Conservation (phyloP, 1,140 invertebrate genomes). For the Meloidogyne floridensis region DNA sequence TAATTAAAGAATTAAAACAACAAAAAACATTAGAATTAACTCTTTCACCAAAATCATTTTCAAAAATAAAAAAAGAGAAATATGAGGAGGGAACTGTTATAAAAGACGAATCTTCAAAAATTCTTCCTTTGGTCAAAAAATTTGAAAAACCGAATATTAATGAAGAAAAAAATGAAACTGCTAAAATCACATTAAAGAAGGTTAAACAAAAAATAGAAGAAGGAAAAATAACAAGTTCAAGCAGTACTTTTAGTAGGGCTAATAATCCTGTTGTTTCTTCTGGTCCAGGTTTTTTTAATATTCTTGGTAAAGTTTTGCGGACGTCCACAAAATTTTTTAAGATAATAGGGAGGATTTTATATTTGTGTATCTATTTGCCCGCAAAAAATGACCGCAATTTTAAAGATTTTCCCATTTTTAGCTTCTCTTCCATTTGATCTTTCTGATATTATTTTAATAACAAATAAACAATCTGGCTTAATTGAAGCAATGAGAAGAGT, state of each 20-base stretch:
- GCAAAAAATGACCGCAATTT: no score
- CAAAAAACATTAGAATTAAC: background rate
- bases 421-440: constrained; percentile 10
- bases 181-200: background rate
- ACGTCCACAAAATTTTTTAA: no score
- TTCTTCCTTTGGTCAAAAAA: background rate
- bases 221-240: background rate
- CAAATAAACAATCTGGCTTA: background rate
- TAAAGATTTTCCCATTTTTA: background rate
- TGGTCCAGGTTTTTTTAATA: background rate
- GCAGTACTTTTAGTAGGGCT: background rate
- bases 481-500: background rate
- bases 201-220: background rate
- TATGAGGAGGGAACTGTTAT: background rate
- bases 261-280: background rate
- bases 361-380: no score
- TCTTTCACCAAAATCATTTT: background rate
- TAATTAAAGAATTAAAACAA: background rate
- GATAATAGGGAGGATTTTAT: no score
- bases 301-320: background rate
- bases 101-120: background rate
- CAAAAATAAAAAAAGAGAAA: background rate
- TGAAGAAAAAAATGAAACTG: background rate
- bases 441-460: constrained; percentile 14
- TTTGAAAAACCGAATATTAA: background rate